phyloP scores from a whole-genome alignment of 2,797 vertebrate species.

The Hoplostethus mediterraneus region DNA sequence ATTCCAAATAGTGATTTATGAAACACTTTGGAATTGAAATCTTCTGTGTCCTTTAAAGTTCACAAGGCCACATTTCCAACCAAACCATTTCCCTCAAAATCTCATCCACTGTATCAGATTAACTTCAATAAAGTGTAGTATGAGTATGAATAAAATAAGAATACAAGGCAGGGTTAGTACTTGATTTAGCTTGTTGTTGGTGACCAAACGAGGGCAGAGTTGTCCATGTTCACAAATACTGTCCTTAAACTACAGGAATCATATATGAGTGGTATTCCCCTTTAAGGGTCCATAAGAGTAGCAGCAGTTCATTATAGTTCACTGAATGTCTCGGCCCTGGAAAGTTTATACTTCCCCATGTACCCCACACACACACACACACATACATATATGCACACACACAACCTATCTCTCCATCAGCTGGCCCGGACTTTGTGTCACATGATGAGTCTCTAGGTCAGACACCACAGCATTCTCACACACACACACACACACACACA shows the following conservation, averaged over 20 bases:
- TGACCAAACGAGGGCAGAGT: no score
- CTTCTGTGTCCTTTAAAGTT: no score
- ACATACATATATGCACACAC: slow-evolving; percentile 5
- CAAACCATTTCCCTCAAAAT: no score
- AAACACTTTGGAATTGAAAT: no score
- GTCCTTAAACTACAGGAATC: neutral
- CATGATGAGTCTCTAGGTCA: slow-evolving; percentile 37
- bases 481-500: slow-evolving; percentile 7
- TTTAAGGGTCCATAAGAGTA: slow-evolving; percentile 1
- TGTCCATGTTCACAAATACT: no score
- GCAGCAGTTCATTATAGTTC: slow-evolving; percentile 44
- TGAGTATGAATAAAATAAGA: no score
- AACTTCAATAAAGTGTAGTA: no score
- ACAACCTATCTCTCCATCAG: slow-evolving; percentile 17
- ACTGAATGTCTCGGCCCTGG: slow-evolving; percentile 11
- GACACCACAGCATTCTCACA: neutral
- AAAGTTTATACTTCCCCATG: slow-evolving; percentile 27
- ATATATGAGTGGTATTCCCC: neutral
- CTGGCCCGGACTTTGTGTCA: slow-evolving; percentile 20
- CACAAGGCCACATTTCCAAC: no score
- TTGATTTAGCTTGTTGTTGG: no score
- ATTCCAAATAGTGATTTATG: no score
- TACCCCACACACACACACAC: slow-evolving; percentile 16
- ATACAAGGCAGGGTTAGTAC: no score
- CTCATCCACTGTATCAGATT: no score